Percentiles rank a stretch among this genome's conserved stretches.
Evolutionary conservation across 2,888 invertebrate genomes (phyloP).

Genomic region (Cyaniris semiargus): DNA sequence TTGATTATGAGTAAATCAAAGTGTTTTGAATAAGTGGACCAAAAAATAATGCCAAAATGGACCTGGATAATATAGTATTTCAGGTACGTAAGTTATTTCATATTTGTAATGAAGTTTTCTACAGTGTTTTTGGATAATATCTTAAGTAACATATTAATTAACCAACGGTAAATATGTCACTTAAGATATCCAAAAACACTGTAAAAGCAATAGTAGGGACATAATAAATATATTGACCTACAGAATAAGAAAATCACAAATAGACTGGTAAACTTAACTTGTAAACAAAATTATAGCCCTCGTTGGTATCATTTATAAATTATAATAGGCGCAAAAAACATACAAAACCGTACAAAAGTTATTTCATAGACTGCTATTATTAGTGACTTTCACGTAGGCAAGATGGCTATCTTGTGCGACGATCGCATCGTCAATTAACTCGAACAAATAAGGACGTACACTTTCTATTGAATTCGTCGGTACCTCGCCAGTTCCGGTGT

Average conservation of each 20-base stretch:
- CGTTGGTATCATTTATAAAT: not conserved
- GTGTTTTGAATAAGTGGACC: not conserved
- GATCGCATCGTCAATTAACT: conserved; percentile 39
- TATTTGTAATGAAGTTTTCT: not conserved
- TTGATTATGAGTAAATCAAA: not conserved
- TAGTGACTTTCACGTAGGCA: conserved; percentile 39
- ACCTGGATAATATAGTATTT: not conserved
- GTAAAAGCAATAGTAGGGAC: too few relatives aligned
- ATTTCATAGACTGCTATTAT: conserved; percentile 19
- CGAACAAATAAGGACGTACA: conserved; percentile 45
- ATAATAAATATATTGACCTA: too few relatives aligned
- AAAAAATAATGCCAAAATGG: not conserved
- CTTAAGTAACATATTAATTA: too few relatives aligned
- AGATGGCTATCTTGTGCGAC: conserved; percentile 43
- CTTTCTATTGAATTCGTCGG: conserved; percentile 50
- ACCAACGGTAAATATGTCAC: too few relatives aligned
- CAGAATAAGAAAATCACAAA: too few relatives aligned
- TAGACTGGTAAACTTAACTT: not conserved
- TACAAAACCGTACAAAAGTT: not conserved
- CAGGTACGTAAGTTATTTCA: not conserved
- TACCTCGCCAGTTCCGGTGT: conserved; percentile 35
- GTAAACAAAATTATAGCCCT: not conserved
- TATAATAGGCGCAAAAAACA: not conserved
- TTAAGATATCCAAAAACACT: too few relatives aligned
- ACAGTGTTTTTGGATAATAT: too few relatives aligned